Conservation (phyloP, 2,797 vertebrate species). For the Huso huso region DNA sequence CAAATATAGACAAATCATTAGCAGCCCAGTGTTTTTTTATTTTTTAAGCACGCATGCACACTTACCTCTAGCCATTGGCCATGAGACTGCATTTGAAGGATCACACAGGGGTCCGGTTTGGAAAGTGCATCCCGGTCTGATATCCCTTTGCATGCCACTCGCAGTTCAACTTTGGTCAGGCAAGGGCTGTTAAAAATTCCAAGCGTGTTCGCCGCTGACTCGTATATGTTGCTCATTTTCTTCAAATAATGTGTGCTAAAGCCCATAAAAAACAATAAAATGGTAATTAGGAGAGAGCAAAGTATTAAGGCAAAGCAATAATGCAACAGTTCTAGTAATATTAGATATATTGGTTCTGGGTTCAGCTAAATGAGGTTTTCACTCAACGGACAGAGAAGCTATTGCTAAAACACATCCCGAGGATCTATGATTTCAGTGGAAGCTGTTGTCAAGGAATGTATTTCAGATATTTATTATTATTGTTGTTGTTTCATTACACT, state of each 20-base stretch:
- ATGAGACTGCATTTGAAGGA: constrained; percentile 97
- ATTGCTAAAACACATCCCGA: too few species aligned
- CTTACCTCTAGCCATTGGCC: constrained; percentile 98
- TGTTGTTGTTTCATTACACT: not conserved
- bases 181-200: constrained; percentile 96
- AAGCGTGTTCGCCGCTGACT: constrained; percentile 94
- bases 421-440: too few species aligned
- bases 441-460: not conserved
- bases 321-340: too few species aligned
- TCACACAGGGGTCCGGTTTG: constrained; percentile 93
- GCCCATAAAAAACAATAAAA: too few species aligned
- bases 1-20: too few species aligned
- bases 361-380: too few species aligned
- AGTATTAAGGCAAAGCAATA: too few species aligned
- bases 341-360: too few species aligned
- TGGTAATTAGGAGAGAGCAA: too few species aligned
- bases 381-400: too few species aligned
- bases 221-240: constrained; percentile 98
- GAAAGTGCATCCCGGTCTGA: constrained; percentile 95
- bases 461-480: not conserved
- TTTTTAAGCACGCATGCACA: not conserved
- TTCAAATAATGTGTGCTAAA: constrained; percentile 21
- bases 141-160: constrained; percentile 89
- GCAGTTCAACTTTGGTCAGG: constrained; percentile 91
- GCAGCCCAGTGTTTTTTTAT: too few species aligned